Conservation (phyloP, 1,140 invertebrate genomes). For the Halictus rubicundus region DNA sequence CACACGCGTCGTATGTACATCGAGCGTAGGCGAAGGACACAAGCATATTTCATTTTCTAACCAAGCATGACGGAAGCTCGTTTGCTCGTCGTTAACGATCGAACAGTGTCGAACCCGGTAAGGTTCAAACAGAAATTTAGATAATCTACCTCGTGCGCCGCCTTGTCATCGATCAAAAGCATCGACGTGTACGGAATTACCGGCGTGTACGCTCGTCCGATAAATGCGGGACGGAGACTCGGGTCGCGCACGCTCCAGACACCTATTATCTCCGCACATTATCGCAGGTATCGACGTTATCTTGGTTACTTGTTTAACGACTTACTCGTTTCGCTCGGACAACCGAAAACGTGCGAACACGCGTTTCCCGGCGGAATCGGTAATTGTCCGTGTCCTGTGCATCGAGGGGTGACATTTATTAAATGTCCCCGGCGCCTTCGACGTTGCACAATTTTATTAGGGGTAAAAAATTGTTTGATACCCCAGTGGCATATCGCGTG, state of each 20-base stretch:
- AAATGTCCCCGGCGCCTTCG: too few species aligned
- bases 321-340: neutral
- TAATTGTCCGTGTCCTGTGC: neutral
- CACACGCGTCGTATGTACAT: neutral
- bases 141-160: constrained; percentile 14
- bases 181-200: neutral
- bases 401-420: too few species aligned
- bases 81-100: constrained; percentile 39
- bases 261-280: neutral
- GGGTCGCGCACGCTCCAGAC: neutral
- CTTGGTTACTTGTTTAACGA: neutral
- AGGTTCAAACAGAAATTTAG: constrained; percentile 29
- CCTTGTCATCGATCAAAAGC: constrained; percentile 15
- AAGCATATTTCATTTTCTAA: constrained; percentile 15
- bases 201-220: neutral
- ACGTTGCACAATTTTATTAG: too few species aligned
- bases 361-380: neutral
- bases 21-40: neutral
- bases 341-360: neutral
- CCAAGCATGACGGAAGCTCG: constrained; percentile 32
- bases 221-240: constrained; percentile 9
- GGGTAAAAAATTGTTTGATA: too few species aligned
- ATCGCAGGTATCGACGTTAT: neutral
- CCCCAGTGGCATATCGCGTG: too few species aligned
- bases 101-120: neutral